Conservation (phyloP, 2,888 invertebrate genomes). For the Chromoteleia sp. region DNA sequence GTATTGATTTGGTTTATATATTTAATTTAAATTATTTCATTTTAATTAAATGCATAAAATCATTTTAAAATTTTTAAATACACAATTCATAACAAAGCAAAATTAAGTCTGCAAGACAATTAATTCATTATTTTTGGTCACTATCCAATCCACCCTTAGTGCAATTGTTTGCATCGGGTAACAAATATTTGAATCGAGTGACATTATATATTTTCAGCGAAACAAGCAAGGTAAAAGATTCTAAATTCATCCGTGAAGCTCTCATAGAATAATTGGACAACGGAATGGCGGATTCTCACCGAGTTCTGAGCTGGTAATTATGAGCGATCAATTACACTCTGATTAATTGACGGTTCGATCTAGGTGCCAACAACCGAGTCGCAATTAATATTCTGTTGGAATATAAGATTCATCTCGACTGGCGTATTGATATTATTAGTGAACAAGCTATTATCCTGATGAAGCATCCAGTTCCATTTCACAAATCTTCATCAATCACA, state of each 20-base stretch:
- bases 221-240: conserved; percentile 48
- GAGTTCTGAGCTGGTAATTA: conserved; percentile 60
- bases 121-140: neutral
- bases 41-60: too few species aligned
- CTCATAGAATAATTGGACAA: conserved; percentile 65
- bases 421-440: conserved; percentile 62
- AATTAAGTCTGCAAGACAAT: too few species aligned
- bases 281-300: conserved; percentile 60
- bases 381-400: conserved; percentile 62
- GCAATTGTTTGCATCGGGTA: neutral
- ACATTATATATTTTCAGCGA: conserved; percentile 31
- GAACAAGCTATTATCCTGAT: conserved; percentile 66
- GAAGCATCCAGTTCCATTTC: conserved; percentile 44
- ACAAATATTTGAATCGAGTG: conserved; percentile 31
- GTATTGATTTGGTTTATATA: too few species aligned
- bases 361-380: conserved; percentile 59
- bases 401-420: conserved; percentile 59
- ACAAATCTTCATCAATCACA: conserved; percentile 28
- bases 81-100: too few species aligned
- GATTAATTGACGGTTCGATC: conserved; percentile 67
- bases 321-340: conserved; percentile 65
- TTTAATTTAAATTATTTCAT: too few species aligned
- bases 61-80: too few species aligned
- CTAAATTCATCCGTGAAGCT: conserved; percentile 48
- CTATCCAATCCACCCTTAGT: neutral